Percentiles rank a stretch among this genome's conserved stretches.
Conservation (phyloP, 2,888 invertebrate species). For the Epistrophella euchroma region DNA sequence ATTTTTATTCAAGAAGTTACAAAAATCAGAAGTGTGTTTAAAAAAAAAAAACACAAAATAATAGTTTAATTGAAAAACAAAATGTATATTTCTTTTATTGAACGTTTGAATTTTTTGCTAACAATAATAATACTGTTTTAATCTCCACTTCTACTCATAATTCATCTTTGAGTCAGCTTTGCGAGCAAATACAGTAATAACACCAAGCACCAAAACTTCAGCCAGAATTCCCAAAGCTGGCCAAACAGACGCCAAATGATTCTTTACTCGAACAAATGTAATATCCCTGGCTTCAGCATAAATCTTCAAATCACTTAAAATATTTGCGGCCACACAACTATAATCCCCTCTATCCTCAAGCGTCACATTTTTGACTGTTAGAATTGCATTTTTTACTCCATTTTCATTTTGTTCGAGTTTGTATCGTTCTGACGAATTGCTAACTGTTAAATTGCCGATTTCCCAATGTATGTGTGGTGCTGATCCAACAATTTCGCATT, state of each 20-base stretch:
- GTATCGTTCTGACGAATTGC: conserved; percentile 82
- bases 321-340: conserved; percentile 86
- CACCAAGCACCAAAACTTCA: conserved; percentile 94
- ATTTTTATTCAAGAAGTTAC: no score
- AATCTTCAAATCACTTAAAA: conserved; percentile 55
- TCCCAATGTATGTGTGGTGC: conserved; percentile 87
- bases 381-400: conserved; percentile 85
- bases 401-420: conserved; percentile 83
- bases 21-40: no score
- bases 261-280: conserved; percentile 90
- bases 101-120: no score
- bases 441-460: conserved; percentile 84
- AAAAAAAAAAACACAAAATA: not conserved
- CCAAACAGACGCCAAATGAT: conserved; percentile 94
- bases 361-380: conserved; percentile 86
- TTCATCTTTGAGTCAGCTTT: conserved; percentile 94
- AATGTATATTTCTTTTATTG: no score
- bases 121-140: conserved; percentile 77
- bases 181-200: conserved; percentile 96
- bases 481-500: conserved; percentile 88
- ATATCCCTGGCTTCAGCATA: conserved; percentile 76
- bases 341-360: conserved; percentile 88
- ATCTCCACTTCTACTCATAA: conserved; percentile 92
- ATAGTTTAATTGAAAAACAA: not conserved
- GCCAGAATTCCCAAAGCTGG: conserved; percentile 97